phyloP scores from a whole-genome alignment of 2,113 vertebrate species.

The Pelecanus crispus region DNA sequence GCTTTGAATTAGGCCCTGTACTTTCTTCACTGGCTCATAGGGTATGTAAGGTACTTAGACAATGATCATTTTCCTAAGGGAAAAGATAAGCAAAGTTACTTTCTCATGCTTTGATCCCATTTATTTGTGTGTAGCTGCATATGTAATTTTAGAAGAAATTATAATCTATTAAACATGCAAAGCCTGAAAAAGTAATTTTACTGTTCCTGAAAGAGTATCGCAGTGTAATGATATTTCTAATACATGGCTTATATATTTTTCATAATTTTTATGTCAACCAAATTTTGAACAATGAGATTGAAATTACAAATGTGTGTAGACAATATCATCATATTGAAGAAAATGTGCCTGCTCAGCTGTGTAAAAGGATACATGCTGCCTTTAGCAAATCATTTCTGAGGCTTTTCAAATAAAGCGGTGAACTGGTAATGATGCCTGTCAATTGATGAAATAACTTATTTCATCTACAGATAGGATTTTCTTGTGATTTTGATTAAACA shows the following conservation, averaged over 20 bases:
- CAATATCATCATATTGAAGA: not conserved
- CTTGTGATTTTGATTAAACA: not conserved
- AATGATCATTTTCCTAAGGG: not conserved
- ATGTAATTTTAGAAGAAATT: not conserved
- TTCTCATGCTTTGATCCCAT: not conserved
- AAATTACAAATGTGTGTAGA: not conserved
- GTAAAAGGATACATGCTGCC: not conserved
- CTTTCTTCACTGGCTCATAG: not conserved
- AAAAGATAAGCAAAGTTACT: not conserved
- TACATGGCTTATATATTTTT: conserved; percentile 5
- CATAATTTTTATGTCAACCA: not conserved
- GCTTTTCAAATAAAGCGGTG: not conserved
- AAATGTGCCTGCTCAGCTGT: not conserved
- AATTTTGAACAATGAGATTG: not conserved
- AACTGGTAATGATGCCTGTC: not conserved
- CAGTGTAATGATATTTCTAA: not conserved
- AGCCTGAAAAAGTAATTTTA: not conserved
- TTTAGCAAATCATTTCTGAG: not conserved
- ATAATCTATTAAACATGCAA: not conserved
- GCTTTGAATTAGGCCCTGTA: not conserved
- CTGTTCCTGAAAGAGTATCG: not conserved
- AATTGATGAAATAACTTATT: not conserved
- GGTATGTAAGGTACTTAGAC: not conserved
- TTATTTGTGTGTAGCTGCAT: not conserved
- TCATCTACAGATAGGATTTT: not conserved